phyloP scores from a whole-genome alignment of 1,140 invertebrate genomes.

The Procambarus virginalis region DNA sequence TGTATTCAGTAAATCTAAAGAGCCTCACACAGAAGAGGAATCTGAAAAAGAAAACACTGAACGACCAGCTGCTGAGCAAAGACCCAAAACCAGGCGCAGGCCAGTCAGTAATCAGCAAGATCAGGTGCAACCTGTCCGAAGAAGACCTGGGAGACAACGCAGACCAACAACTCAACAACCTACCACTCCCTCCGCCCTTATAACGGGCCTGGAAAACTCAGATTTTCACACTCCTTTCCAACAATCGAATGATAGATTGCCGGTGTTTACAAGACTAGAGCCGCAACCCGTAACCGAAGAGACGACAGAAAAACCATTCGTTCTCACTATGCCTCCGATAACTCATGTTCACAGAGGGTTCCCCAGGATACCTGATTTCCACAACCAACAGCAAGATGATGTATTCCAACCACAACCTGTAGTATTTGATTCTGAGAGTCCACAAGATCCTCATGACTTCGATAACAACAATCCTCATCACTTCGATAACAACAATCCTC shows the following conservation, averaged over 20 bases:
- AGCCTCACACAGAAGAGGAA: background rate
- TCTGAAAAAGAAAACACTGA: background rate
- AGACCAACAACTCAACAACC: conserved; percentile 37
- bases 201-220: conserved; percentile 44
- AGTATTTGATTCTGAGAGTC: background rate
- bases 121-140: background rate
- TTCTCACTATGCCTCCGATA: background rate
- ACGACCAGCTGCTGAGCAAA: background rate
- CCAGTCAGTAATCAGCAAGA: background rate
- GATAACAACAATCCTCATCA: background rate
- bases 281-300: conserved; percentile 11
- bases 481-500: background rate
- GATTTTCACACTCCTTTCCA: conserved; percentile 16
- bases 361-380: background rate
- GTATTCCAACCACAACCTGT: conserved; percentile 15
- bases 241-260: conserved; percentile 3
- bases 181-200: background rate
- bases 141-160: conserved; percentile 9
- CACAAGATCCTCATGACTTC: background rate
- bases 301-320: background rate
- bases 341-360: background rate
- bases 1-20: background rate
- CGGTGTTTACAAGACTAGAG: background rate
- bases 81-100: conserved; percentile 16
- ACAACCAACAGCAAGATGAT: background rate